Conservation (phyloP, 2,113 vertebrate genomes). For the Calyptomena viridis region DNA sequence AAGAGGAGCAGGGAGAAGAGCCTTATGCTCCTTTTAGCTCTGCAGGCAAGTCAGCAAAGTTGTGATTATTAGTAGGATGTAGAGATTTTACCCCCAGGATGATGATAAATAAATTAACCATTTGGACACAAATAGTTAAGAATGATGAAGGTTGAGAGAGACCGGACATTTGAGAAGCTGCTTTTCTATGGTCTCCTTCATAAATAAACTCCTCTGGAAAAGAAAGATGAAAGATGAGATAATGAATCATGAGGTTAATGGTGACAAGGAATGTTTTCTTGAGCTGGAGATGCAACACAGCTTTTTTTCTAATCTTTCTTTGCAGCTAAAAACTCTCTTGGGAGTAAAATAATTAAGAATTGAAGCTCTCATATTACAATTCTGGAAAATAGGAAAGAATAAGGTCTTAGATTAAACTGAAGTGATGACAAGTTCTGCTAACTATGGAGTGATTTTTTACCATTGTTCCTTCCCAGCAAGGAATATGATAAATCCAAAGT, state of each 20-base stretch:
- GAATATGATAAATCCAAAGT: background rate
- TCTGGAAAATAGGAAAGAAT: background rate
- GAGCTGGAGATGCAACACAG: background rate
- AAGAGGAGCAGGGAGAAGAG: background rate
- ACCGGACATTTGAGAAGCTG: background rate
- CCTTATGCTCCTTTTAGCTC: background rate
- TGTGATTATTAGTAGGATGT: background rate
- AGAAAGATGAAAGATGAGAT: background rate
- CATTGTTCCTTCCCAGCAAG: background rate
- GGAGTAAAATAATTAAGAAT: background rate
- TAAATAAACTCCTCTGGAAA: background rate
- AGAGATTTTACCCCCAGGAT: background rate
- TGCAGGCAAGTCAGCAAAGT: background rate
- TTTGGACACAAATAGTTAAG: background rate
- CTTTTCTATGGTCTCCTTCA: background rate
- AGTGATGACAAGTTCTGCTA: background rate
- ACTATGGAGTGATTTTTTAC: background rate
- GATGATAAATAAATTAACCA: background rate
- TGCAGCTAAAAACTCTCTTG: background rate
- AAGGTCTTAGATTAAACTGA: background rate
- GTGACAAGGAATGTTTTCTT: background rate
- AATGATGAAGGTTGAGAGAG: background rate
- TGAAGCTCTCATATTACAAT: background rate
- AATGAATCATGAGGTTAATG: background rate
- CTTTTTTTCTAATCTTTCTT: background rate